Percentiles rank a stretch among this genome's conserved stretches.
Evolutionary conservation across 2,797 vertebrate genomes (phyloP).

Genomic region (Calcarius lapponicus): DNA sequence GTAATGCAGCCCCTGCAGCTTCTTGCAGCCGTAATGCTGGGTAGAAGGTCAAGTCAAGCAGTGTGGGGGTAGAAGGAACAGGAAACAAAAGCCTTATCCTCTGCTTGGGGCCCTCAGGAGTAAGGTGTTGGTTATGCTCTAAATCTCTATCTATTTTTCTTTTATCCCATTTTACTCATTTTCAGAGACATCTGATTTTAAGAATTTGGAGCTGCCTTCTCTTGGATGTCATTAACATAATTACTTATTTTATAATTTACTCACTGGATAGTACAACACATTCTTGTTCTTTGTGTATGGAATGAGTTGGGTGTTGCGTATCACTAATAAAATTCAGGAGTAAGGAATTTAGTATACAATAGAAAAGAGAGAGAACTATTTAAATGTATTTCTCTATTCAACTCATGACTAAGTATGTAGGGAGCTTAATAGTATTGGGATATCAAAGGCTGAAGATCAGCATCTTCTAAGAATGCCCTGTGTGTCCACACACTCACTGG

Average conservation of each 20-base stretch:
- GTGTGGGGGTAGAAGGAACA: neutral
- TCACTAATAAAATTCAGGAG: neutral
- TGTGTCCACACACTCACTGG: neutral
- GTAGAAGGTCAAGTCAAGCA: neutral
- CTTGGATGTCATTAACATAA: neutral
- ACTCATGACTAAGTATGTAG: neutral
- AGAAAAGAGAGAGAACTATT: neutral
- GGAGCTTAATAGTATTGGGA: neutral
- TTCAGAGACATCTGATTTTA: neutral
- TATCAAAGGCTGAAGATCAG: neutral
- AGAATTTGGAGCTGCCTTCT: neutral
- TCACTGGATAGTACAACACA: neutral
- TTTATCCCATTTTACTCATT: neutral
- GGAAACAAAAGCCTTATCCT: neutral
- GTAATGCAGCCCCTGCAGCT: neutral
- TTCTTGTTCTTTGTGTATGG: neutral
- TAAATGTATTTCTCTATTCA: neutral
- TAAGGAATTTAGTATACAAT: fast-evolving
- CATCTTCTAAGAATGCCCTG: neutral
- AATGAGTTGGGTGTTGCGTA: neutral
- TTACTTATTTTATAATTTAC: neutral
- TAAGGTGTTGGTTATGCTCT: neutral
- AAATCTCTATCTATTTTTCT: neutral
- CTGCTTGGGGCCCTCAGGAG: neutral
- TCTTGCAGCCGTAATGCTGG: fast-evolving